These are phyloP conservation scores for Hyposmocoma kahamanoa DNA, from an alignment of 1,140 invertebrate species.

Conservation along the genomic window DNA sequence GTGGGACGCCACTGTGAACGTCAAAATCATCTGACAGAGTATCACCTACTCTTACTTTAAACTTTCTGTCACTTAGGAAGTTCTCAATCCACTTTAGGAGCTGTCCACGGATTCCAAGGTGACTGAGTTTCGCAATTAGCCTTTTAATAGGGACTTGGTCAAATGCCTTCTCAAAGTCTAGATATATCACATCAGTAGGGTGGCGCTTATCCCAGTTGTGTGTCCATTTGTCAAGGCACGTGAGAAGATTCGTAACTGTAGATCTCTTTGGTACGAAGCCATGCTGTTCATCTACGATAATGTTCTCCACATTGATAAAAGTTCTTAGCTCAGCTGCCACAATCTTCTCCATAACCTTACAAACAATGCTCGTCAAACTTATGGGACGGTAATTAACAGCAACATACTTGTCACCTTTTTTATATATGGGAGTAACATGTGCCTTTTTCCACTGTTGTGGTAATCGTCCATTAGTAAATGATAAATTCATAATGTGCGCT, in stretches of 20 bases:
- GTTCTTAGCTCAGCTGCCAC: no score
- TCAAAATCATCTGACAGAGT: not conserved
- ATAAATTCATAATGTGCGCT: not conserved
- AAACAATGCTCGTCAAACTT: not conserved
- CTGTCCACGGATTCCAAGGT: slow-evolving; percentile 7
- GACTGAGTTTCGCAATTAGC: slow-evolving; percentile 11
- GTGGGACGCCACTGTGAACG: slow-evolving; percentile 5
- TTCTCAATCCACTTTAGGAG: slow-evolving; percentile 14
- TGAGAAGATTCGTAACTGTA: slow-evolving; percentile 6
- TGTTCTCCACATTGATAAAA: no score
- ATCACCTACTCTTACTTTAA: slow-evolving; percentile 12
- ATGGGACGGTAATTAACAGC: not conserved
- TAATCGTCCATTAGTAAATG: not conserved
- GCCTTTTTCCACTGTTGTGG: not conserved
- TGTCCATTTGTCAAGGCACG: slow-evolving; percentile 7
- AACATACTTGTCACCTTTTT: not conserved
- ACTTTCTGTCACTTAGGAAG: slow-evolving; percentile 8
- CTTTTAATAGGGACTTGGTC: slow-evolving; percentile 10
- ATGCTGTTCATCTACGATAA: slow-evolving; percentile 9
- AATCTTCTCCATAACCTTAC: slow-evolving; percentile 1
- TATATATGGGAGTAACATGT: not conserved
- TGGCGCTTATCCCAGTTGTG: not conserved
- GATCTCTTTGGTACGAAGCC: slow-evolving; percentile 6
- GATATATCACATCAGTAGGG: slow-evolving; percentile 13
- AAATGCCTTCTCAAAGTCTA: slow-evolving; percentile 15